Conservation (phyloP, 37 sponge, comb jelly and placozoan species). For the Spongia lamella region DNA sequence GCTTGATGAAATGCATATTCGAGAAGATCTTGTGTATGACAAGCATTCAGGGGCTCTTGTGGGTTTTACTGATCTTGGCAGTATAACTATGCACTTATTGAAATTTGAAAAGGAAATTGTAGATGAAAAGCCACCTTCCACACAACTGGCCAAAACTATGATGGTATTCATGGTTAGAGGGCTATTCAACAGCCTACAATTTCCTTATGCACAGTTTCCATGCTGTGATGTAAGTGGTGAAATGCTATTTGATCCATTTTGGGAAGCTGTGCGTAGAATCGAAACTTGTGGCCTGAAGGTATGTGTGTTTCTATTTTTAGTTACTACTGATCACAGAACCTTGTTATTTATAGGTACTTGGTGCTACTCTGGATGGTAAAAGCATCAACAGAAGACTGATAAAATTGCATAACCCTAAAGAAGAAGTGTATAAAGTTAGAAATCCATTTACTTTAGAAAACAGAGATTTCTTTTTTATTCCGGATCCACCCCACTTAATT, state of each 20-base stretch:
- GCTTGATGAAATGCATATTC: too few relatives aligned
- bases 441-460: conserved; percentile 13
- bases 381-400: conserved; percentile 18
- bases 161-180: conserved; percentile 43
- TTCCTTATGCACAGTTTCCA: conserved; percentile 40
- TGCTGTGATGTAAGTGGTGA: conserved; percentile 23
- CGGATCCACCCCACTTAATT: conserved; percentile 27
- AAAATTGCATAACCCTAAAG: conserved; percentile 14
- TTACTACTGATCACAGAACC: not conserved
- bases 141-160: too few relatives aligned
- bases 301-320: not conserved
- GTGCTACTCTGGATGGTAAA: conserved; percentile 20
- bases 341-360: conserved; percentile 1
- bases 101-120: conserved; percentile 14
- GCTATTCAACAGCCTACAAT: conserved; percentile 29
- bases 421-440: conserved; percentile 18
- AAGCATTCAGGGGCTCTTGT: conserved; percentile 35
- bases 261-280: conserved; percentile 46
- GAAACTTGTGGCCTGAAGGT: conserved; percentile 25
- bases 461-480: conserved; percentile 14
- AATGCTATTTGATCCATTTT: conserved; percentile 42
- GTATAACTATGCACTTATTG: conserved; percentile 19
- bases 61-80: conserved; percentile 25
- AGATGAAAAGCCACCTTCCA: not conserved
- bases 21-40: conserved; percentile 43